Conservation (phyloP, 2,797 vertebrate species). For the Lepidocolaptes lacrymiger region DNA sequence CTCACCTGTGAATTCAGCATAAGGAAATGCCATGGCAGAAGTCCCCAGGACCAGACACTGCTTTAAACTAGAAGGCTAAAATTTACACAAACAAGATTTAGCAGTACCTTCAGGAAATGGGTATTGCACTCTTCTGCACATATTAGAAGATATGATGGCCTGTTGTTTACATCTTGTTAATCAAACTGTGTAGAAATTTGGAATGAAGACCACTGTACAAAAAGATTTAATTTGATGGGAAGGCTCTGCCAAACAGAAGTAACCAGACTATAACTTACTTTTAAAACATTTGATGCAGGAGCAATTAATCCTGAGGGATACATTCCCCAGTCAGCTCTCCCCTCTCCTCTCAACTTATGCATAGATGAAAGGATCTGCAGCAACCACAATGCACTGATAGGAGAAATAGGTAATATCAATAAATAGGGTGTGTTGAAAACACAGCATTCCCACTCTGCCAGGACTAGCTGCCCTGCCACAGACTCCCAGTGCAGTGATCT, state of each 20-base stretch:
- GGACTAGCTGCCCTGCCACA: neutral
- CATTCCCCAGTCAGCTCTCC: neutral
- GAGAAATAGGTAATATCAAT: neutral
- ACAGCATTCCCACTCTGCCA: too few relatives aligned
- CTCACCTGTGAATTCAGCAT: neutral
- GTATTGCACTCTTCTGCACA: fast-evolving
- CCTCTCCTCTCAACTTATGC: neutral
- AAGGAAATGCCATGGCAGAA: neutral
- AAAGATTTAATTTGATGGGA: neutral
- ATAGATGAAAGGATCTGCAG: neutral
- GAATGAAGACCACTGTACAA: neutral
- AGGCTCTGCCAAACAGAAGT: neutral
- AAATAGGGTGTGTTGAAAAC: neutral
- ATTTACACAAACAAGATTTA: neutral
- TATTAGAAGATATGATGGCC: neutral
- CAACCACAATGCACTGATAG: neutral
- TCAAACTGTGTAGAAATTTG: neutral
- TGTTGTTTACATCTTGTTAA: neutral
- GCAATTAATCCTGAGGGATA: neutral
- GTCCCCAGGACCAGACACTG: fast-evolving
- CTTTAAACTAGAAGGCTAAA: neutral
- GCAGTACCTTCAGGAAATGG: neutral
- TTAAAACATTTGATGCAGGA: neutral
- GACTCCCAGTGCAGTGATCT: too few relatives aligned
- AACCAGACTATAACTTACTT: neutral